phyloP scores from a whole-genome alignment of 2,113 vertebrate genomes.

The Neolamprologus brichardi region DNA sequence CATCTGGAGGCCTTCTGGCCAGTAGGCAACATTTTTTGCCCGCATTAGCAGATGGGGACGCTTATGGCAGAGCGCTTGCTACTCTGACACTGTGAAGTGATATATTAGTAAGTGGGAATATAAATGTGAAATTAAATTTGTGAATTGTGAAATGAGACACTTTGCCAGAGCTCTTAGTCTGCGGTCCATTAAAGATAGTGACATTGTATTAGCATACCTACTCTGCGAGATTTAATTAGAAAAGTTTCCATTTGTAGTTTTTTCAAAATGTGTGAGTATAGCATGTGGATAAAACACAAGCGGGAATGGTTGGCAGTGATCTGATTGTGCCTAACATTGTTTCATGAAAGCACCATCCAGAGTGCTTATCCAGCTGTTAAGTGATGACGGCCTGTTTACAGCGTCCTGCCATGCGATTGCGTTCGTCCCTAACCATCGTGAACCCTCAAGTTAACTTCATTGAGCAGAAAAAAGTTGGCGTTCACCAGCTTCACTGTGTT shows the following conservation, averaged over 20 bases:
- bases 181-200: neutral
- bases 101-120: neutral
- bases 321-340: neutral
- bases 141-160: neutral
- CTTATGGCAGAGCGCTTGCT: neutral
- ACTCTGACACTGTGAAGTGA: neutral
- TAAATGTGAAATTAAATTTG: neutral
- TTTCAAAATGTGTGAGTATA: neutral
- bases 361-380: neutral
- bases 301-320: neutral
- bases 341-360: neutral
- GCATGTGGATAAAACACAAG: neutral
- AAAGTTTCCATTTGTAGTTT: neutral
- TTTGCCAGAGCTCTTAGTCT: neutral
- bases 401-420: neutral
- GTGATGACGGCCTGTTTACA: neutral
- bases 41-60: slow-evolving; percentile 31
- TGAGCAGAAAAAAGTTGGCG: neutral
- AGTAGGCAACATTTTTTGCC: neutral
- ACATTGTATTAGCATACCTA: neutral
- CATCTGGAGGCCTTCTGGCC: slow-evolving; percentile 42
- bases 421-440: accelerated
- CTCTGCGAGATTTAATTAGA: neutral
- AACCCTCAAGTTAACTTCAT: neutral
- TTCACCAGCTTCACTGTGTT: neutral